A percentile compares a stretch with the other conserved stretches of the same genome.
Conservation (phyloP, 2,113 vertebrate species). For the Cyprinodon tularosa region DNA sequence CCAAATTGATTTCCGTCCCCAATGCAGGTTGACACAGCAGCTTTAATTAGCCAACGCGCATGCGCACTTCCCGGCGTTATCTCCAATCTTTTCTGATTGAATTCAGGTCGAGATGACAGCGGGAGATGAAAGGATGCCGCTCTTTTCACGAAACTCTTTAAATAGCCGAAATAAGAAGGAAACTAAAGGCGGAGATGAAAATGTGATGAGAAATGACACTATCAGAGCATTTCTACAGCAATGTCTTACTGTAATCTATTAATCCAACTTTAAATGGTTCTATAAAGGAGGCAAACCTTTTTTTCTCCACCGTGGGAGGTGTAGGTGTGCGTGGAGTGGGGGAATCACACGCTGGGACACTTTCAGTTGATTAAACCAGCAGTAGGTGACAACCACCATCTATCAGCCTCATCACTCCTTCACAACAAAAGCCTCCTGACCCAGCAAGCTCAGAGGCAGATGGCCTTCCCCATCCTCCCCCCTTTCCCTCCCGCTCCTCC, state of each 20-base stretch:
- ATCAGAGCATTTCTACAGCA: neutral
- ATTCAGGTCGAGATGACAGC: slow-evolving; percentile 36
- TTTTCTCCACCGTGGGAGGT: slow-evolving; percentile 1
- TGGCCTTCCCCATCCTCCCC: slow-evolving; percentile 34
- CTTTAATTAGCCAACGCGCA: slow-evolving; percentile 39
- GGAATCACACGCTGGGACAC: slow-evolving; percentile 47
- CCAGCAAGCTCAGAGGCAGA: slow-evolving; percentile 65
- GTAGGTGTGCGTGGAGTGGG: slow-evolving; percentile 15
- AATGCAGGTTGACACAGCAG: slow-evolving; percentile 22
- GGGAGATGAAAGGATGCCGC: slow-evolving; percentile 24
- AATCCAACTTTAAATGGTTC: neutral
- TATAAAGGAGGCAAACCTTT: slow-evolving; percentile 8
- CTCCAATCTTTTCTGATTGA: slow-evolving; percentile 13
- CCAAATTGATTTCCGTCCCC: slow-evolving; percentile 3
- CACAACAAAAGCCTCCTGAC: slow-evolving; percentile 71
- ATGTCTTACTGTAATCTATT: neutral
- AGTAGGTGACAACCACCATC: slow-evolving; percentile 62
- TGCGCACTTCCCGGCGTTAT: slow-evolving; percentile 37
- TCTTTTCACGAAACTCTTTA: neutral
- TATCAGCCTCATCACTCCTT: slow-evolving; percentile 65
- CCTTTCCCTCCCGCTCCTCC: neutral
- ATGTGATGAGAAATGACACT: too few relatives aligned
- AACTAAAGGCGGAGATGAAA: neutral
- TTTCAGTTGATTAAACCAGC: slow-evolving; percentile 73
- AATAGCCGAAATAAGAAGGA: neutral